phyloP scores from a whole-genome alignment of 1,140 invertebrate species.

The Leptinotarsa undecemlineata region DNA sequence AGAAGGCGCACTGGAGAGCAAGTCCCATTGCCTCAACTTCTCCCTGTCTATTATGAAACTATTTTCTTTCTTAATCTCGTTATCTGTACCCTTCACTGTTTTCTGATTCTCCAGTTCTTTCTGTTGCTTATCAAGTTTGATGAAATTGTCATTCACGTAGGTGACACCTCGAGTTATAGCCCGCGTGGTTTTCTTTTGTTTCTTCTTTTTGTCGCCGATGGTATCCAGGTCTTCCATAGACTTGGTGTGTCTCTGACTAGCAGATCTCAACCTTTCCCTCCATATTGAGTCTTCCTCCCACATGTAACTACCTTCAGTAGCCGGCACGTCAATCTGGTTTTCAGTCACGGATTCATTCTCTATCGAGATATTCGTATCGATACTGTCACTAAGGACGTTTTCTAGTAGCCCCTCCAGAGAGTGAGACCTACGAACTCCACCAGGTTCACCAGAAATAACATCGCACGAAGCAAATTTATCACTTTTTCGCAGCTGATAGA shows the following conservation, averaged over 20 bases:
- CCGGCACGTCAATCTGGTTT: slow-evolving; percentile 19
- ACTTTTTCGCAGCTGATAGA: slow-evolving; percentile 57
- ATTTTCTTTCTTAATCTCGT: slow-evolving; percentile 46
- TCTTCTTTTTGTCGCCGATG: slow-evolving; percentile 51
- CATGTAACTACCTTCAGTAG: slow-evolving; percentile 65
- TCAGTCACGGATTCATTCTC: slow-evolving; percentile 10
- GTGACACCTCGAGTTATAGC: slow-evolving; percentile 67
- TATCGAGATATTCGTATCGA: slow-evolving; percentile 15
- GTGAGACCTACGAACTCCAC: slow-evolving; percentile 56
- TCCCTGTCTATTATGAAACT: slow-evolving; percentile 78
- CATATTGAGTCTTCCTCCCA: slow-evolving; percentile 84
- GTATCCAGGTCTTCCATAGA: slow-evolving; percentile 78
- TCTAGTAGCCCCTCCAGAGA: slow-evolving; percentile 69
- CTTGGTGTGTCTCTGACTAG: slow-evolving; percentile 77
- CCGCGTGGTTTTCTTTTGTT: slow-evolving; percentile 44
- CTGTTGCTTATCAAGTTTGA: slow-evolving; percentile 55
- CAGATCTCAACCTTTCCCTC: slow-evolving; percentile 76
- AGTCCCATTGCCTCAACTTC: slow-evolving; percentile 83
- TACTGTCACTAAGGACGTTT: slow-evolving; percentile 56
- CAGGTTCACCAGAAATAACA: slow-evolving; percentile 29
- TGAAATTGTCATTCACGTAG: slow-evolving; percentile 74
- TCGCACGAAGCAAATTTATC: slow-evolving; percentile 52
- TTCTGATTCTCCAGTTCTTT: slow-evolving; percentile 45
- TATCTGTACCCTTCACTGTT: slow-evolving; percentile 39
- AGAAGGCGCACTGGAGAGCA: slow-evolving; percentile 73